Percentiles rank a stretch among this genome's conserved stretches.
Conservation (phyloP, 1,140 invertebrate species). For the Chelonus insularis region DNA sequence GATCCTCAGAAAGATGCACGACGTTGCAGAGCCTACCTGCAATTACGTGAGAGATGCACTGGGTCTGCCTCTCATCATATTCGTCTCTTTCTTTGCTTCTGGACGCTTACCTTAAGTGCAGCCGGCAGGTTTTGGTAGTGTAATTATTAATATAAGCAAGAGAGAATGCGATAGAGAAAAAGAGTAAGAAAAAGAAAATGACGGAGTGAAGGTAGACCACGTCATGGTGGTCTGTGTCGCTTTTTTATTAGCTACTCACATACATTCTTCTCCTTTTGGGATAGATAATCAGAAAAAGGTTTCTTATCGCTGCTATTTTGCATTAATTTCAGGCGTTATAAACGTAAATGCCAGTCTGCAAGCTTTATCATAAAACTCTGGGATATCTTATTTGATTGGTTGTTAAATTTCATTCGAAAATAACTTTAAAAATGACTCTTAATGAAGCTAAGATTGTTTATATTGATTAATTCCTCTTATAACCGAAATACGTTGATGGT, state of each 20-base stretch:
- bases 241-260: constrained; percentile 16
- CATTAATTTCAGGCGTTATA: constrained; percentile 21
- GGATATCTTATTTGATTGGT: constrained; percentile 15
- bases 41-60: constrained; percentile 19
- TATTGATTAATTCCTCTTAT: too few species aligned
- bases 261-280: constrained; percentile 13
- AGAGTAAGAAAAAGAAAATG: neutral
- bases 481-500: too few species aligned
- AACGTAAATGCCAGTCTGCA: constrained; percentile 16
- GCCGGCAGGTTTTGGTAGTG: constrained; percentile 24
- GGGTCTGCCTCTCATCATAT: constrained; percentile 3
- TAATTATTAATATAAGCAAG: constrained; percentile 29
- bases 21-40: neutral
- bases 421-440: too few species aligned
- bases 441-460: too few species aligned
- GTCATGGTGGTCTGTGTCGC: constrained; percentile 5
- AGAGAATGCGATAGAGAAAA: neutral
- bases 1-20: neutral
- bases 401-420: too few species aligned
- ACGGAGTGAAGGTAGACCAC: neutral
- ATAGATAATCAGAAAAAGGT: constrained; percentile 20
- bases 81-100: constrained; percentile 5
- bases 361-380: constrained; percentile 15
- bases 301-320: constrained; percentile 16
- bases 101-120: constrained; percentile 11